Evolutionary conservation across 2,888 invertebrate species (phyloP).

Genomic region (Sipha maydis): DNA sequence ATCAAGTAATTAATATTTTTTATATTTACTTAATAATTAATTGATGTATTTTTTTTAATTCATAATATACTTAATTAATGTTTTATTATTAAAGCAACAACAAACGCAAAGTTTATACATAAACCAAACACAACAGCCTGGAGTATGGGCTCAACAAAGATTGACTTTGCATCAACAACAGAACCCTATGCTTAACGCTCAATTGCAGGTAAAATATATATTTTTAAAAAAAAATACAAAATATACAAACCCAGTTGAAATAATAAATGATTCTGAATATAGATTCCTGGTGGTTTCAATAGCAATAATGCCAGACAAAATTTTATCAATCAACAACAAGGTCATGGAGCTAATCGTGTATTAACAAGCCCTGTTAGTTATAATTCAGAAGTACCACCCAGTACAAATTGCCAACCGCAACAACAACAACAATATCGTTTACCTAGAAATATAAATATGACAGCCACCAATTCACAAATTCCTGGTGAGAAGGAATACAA

Average conservation of each 20-base stretch:
- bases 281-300: conserved; percentile 44
- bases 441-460: conserved; percentile 71
- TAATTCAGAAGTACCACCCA: conserved; percentile 32
- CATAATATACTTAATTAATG: neutral
- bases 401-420: conserved; percentile 12
- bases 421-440: conserved; percentile 70
- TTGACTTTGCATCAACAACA: conserved; percentile 80
- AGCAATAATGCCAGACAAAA: conserved; percentile 49
- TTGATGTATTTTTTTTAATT: neutral
- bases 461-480: conserved; percentile 72
- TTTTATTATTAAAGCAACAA: conserved; percentile 67
- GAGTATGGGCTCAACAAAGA: conserved; percentile 68
- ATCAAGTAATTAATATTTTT: conserved; percentile 68
- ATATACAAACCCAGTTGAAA: neutral
- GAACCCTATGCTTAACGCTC: conserved; percentile 90
- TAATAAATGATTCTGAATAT: conserved; percentile 3
- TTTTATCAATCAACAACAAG: conserved; percentile 44
- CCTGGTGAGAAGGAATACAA: conserved; percentile 70
- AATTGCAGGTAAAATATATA: conserved; percentile 75
- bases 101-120: conserved; percentile 67
- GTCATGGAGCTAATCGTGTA: conserved; percentile 11
- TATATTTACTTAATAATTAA: too few relatives aligned
- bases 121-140: conserved; percentile 69
- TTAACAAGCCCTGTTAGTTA: conserved; percentile 45
- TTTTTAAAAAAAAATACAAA: neutral